Percentiles rank a stretch among this genome's conserved stretches.
Conservation (phyloP, 2,888 invertebrate genomes). For the Sinodicranocentrus sp. region DNA sequence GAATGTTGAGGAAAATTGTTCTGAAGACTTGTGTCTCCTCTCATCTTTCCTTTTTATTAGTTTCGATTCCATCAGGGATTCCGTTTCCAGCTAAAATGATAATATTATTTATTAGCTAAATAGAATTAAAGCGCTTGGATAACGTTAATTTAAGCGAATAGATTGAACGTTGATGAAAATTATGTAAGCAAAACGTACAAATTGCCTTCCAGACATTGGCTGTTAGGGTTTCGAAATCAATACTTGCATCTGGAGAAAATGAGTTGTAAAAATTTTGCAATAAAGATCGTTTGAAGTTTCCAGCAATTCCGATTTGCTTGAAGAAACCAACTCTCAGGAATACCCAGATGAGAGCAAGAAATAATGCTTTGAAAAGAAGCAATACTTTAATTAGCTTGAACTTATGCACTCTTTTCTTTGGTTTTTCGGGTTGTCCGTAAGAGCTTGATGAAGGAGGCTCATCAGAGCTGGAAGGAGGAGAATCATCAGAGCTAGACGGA, state of each 20-base stretch:
- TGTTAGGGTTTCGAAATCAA: conserved; percentile 13
- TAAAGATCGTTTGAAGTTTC: conserved; percentile 23
- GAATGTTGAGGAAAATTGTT: no score
- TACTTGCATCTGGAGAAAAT: not conserved
- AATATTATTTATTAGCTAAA: no score
- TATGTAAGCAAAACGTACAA: conserved; percentile 39
- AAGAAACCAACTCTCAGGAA: conserved; percentile 49
- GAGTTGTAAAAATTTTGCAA: not conserved
- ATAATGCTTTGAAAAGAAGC: conserved; percentile 10
- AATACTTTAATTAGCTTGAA: conserved; percentile 44
- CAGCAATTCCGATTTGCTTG: conserved; percentile 43
- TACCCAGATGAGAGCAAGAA: conserved; percentile 29
- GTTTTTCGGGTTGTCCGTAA: not conserved
- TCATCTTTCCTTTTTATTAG: no score
- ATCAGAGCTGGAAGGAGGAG: not conserved
- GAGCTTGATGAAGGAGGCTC: not conserved
- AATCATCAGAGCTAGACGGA: conserved; percentile 3
- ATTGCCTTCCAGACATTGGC: conserved; percentile 12
- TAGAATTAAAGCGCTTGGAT: no score
- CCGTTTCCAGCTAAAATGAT: no score
- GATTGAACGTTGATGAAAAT: no score
- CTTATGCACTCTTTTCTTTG: conserved; percentile 19
- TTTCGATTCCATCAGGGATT: no score
- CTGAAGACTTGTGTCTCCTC: no score
- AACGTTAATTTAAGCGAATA: no score